Percentiles rank a stretch among this genome's conserved stretches.
Conservation (phyloP, 35 echinoderm and acorn worm species). For the Strongylocentrotus purpuratus region DNA sequence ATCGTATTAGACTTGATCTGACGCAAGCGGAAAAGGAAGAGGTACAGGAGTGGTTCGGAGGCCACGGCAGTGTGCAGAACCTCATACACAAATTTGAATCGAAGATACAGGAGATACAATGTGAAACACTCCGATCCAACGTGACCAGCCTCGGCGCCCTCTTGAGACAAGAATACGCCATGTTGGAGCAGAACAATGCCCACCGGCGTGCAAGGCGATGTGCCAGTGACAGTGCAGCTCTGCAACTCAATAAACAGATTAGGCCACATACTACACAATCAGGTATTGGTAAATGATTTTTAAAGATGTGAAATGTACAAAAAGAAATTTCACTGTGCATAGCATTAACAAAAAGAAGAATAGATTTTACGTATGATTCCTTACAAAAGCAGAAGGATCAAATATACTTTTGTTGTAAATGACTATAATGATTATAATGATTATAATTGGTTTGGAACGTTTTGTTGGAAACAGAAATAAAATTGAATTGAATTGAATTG, state of each 20-base stretch:
- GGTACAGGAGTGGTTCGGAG: conserved; percentile 36
- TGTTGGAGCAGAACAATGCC: background rate
- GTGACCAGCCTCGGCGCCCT: conserved; percentile 8
- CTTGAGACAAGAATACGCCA: background rate
- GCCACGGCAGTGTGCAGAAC: conserved; percentile 30
- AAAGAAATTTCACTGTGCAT: too few species aligned
- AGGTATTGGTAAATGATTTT: too few species aligned
- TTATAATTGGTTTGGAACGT: too few species aligned
- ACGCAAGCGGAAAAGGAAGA: background rate
- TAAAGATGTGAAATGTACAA: too few species aligned
- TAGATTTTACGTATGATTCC: too few species aligned
- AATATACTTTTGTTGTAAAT: too few species aligned
- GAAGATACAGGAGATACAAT: conserved; percentile 1
- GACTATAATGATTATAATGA: too few species aligned
- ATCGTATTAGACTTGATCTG: conserved; percentile 35
- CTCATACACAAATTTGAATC: conserved; percentile 9
- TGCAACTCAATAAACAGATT: background rate
- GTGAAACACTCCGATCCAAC: background rate
- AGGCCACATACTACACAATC: background rate
- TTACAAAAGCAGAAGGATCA: too few species aligned
- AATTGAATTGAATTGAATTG: too few species aligned
- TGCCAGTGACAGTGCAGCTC: background rate
- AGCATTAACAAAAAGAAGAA: too few species aligned
- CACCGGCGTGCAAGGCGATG: background rate
- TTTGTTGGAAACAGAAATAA: too few species aligned